A percentile compares a stretch with the other conserved stretches of the same genome.
These are phyloP conservation scores for Aelia acuminata DNA, from an alignment of 2,888 invertebrate genomes.

Conservation along the genomic window DNA sequence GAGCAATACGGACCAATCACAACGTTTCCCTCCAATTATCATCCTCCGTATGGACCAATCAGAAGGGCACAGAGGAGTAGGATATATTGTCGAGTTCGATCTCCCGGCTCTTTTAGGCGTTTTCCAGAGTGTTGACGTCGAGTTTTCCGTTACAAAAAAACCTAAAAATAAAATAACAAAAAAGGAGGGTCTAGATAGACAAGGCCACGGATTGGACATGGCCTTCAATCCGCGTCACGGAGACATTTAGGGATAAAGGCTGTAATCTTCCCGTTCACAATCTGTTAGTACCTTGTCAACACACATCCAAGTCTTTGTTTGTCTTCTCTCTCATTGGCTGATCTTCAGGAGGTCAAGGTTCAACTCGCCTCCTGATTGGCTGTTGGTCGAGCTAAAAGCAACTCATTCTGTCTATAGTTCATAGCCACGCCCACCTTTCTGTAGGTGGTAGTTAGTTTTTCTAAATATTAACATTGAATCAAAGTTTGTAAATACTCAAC, in stretches of 20 bases:
- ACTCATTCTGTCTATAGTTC: neutral
- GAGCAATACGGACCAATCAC: neutral
- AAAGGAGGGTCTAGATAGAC: conserved; percentile 12
- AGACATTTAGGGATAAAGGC: conserved; percentile 53
- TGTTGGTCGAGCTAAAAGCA: neutral
- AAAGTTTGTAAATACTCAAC: neutral
- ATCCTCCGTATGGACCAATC: neutral
- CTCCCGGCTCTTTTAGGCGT: neutral
- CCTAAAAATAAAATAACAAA: conserved; percentile 33
- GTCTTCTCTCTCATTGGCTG: conserved; percentile 1
- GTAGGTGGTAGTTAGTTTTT: neutral
- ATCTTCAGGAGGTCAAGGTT: neutral
- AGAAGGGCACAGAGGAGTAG: neutral
- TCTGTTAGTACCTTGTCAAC: conserved; percentile 27
- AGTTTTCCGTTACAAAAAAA: conserved; percentile 41
- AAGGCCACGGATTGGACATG: conserved; percentile 54
- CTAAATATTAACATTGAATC: neutral
- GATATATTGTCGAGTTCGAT: conserved; percentile 8
- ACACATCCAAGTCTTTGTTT: neutral
- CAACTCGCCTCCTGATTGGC: neutral
- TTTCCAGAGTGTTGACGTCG: conserved; percentile 44
- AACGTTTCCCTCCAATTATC: neutral
- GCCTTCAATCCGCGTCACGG: conserved; percentile 54
- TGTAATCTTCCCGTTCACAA: neutral
- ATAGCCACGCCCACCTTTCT: neutral